phyloP scores from a whole-genome alignment of 2,888 invertebrate species.

The Chromoteleia sp. region DNA sequence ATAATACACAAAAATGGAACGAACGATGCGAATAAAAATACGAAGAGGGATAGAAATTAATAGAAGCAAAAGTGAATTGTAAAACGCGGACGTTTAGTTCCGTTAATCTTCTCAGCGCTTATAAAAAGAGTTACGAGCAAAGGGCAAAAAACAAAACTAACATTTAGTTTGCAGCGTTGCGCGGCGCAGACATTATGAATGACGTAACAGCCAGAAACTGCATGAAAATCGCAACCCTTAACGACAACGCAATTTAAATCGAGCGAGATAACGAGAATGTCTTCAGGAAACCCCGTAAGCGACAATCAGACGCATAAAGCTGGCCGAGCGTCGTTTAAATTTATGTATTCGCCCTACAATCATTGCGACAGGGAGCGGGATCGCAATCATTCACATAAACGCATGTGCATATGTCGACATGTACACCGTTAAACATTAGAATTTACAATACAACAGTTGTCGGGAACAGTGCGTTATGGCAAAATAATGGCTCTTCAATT shows the following conservation, averaged over 20 bases:
- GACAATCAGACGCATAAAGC: constrained; percentile 70
- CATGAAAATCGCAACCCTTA: constrained; percentile 61
- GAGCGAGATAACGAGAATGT: constrained; percentile 68
- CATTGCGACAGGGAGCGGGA: constrained; percentile 48
- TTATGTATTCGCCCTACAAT: constrained; percentile 73
- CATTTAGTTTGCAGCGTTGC: constrained; percentile 35
- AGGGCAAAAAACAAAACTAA: constrained; percentile 46
- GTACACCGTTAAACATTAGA: constrained; percentile 45
- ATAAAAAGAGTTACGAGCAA: constrained; percentile 4
- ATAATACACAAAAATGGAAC: not conserved
- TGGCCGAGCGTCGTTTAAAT: constrained; percentile 74
- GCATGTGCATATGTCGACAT: constrained; percentile 49
- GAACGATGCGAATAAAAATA: constrained; percentile 1
- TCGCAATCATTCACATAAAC: constrained; percentile 60
- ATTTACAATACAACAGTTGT: constrained; percentile 41
- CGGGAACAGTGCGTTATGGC: constrained; percentile 8
- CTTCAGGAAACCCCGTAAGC: constrained; percentile 68
- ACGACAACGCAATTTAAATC: constrained; percentile 66
- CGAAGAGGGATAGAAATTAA: not conserved
- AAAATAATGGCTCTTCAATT: constrained; percentile 29
- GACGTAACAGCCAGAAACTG: constrained; percentile 54
- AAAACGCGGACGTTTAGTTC: constrained; percentile 7
- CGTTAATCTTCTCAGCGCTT: constrained; percentile 14
- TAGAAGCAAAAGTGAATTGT: not conserved
- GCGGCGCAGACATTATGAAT: constrained; percentile 43